Conservation (phyloP, 2,113 vertebrate genomes). For the Platanista minor region DNA sequence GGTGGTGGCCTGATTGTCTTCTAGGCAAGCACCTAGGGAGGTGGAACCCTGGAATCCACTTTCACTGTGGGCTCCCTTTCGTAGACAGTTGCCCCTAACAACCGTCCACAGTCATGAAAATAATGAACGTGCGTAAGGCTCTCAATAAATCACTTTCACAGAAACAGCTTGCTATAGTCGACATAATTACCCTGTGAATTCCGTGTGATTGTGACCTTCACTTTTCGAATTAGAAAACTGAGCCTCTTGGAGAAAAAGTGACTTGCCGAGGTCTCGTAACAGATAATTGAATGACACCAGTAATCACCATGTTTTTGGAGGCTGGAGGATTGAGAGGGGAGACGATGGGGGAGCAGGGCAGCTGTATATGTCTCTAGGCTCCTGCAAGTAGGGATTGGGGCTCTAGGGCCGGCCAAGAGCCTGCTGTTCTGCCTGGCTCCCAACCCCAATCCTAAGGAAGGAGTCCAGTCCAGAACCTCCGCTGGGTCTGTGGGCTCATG, state of each 20-base stretch:
- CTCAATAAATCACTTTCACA: not conserved
- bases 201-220: not conserved
- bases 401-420: not conserved
- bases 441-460: not conserved
- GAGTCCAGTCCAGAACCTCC: not conserved
- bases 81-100: not conserved
- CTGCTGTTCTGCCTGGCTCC: not conserved
- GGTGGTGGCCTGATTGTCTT: not conserved
- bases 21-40: not conserved
- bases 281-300: not conserved
- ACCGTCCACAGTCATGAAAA: not conserved
- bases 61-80: too few relatives aligned
- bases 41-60: not conserved
- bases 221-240: not conserved
- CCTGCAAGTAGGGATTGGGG: not conserved
- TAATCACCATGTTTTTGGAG: not conserved
- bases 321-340: too few relatives aligned
- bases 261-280: not conserved
- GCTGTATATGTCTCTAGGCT: not conserved
- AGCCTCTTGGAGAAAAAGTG: not conserved
- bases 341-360: fast-evolving
- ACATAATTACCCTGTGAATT: not conserved
- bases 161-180: fast-evolving
- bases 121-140: not conserved
- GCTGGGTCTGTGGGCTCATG: not conserved